Evolutionary conservation across 2,113 vertebrate species (phyloP), one percentile per base, ranked within the genome.

Genomic region (Pollimyrus isidori): DNA sequence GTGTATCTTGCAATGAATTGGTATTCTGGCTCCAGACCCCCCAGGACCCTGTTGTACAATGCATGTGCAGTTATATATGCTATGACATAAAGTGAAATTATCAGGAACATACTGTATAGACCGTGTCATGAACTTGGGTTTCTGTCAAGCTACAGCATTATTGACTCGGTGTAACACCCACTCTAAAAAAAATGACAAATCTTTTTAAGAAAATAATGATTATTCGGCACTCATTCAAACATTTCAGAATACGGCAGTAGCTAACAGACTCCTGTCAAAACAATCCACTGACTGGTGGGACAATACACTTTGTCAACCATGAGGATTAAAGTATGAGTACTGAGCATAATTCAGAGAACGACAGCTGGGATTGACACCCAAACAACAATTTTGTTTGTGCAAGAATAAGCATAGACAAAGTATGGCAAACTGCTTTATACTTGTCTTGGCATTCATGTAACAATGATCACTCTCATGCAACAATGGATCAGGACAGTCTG

Each of bases 251-350:
- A 58, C 10, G 39, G 35, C 88, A 23, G 39, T 45, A 62, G 39
- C 50, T 83, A 85, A 89, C 19, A 89, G 52, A 65, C 35, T 89
- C 88, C 52, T 89, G 80, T 89, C 88, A 89, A 89, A 89, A 89
- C 88, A 89, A 89, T 56, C 53, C 80, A 56, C 52, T 89, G 88
- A 85, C 13, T 89, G 42, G 39, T 62, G 88, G 48, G 76, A 89
- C 88, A 85, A 80, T 89, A 58, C 76, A 89, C 88, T 83, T 89
- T 89, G 80, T 89, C 88, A 89, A 84, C 88, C 52, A 39, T 30
- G 42, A 49, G 39, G 39, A 84, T 89, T 89, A 82, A 50, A 49
- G 26, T 26, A 39, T 9, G 88, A 76, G 30, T 53, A 85, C 50
- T 62, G 52, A 89, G 80, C 26, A 15, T 84, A 62, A 11, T 84